Evolutionary conservation across 2,113 vertebrate species (phyloP), one percentile per base, ranked within the genome.

Genomic region (Neofelis nebulosa): DNA sequence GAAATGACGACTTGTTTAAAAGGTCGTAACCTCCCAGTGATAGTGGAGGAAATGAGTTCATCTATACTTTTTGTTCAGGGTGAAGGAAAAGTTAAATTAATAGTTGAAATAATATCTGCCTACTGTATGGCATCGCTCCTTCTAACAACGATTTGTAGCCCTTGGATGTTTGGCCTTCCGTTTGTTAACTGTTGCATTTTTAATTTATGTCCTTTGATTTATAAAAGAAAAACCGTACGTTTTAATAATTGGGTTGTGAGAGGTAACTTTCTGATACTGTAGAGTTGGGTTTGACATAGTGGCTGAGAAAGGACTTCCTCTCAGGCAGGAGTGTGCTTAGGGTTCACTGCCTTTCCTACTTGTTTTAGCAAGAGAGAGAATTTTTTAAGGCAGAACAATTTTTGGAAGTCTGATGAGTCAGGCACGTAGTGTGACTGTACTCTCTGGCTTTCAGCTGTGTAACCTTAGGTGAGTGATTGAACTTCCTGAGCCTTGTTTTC

Each of bases 11-110:
- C 79, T 73, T 38, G 19, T 74, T 69, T 83, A 27, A 82, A 84
- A 87, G 91, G 76, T 88, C 74, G 31, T 23, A 57, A 10, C 91
- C 88, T 88, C 33, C 15, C 19, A 7, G 3, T 16, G 33, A 89
- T 63, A 36, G 33, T 38, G 21, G 19, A 23, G 71, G 85, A 95
- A 95, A 74, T 82, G 91, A 97, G 71, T 91, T 63, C n/a, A 12
- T 69, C 93, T 95, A 48, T 71, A 85, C 87, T 96, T 88, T 90
- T 36, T 48, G 74, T 61, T 78, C 27, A 12, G 48, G 10, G 61
- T 81, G 88, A 82, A 81, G 10, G 88, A 38, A 74, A 83, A 73
- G 79, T 69, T 81, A 80, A 76, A 74, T 61, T 41, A 82, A 63
- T 85, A 61, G 82, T 36, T 65, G 25, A 52, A 79, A 48, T 93